Percentiles rank a stretch among this genome's conserved stretches.
These are phyloP conservation scores for Balaeniceps rex DNA, from an alignment of 2,113 vertebrate species.

Conservation along the genomic window DNA sequence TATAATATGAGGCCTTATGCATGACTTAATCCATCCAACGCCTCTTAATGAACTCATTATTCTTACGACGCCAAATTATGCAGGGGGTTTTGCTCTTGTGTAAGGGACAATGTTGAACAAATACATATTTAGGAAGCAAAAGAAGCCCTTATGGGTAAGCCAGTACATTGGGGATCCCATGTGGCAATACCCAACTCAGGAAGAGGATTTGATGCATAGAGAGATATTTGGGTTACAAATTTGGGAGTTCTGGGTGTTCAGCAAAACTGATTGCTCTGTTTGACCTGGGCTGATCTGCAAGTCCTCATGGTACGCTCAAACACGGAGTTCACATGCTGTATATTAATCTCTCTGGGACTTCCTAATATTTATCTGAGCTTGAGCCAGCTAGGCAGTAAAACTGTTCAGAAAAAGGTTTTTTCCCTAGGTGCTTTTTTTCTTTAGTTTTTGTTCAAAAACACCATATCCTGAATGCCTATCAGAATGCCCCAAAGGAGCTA, in stretches of 20 bases:
- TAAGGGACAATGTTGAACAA: neutral
- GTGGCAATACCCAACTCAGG: neutral
- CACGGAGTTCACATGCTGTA: neutral
- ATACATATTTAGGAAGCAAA: neutral
- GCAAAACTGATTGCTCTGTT: neutral
- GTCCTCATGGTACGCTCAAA: neutral
- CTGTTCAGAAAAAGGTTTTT: neutral
- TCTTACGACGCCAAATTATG: slow-evolving; percentile 47
- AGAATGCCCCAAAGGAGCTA: neutral
- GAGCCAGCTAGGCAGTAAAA: neutral
- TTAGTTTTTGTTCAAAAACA: neutral
- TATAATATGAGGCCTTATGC: slow-evolving; percentile 25
- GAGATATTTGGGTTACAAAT: neutral
- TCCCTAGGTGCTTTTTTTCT: neutral
- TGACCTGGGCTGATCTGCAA: neutral
- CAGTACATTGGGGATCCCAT: neutral
- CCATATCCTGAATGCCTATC: neutral
- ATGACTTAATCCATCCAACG: slow-evolving; percentile 18
- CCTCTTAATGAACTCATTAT: slow-evolving; percentile 61
- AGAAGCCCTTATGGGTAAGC: neutral
- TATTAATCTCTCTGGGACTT: neutral
- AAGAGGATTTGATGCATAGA: neutral
- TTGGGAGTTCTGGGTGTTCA: neutral
- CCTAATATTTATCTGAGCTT: neutral
- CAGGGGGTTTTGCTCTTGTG: neutral